A percentile compares a stretch with the other conserved stretches of the same genome.
Evolutionary conservation across 2,113 vertebrate species (phyloP).

Genomic region (Urocolius indicus): DNA sequence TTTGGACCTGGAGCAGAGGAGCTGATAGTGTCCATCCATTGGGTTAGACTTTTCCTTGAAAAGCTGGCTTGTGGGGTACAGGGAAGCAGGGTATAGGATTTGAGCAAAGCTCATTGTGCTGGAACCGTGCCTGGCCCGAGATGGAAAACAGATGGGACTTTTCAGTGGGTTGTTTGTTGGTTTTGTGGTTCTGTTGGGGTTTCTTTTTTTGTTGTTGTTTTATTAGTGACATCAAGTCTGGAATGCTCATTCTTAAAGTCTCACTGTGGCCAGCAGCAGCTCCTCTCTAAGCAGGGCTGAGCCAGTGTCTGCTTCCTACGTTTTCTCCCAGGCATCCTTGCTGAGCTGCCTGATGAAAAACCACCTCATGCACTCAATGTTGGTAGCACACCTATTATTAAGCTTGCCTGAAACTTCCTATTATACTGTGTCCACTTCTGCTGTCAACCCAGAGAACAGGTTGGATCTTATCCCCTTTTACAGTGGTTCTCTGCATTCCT

Average conservation of each 20-base stretch:
- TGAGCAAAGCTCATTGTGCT: conserved; percentile 14
- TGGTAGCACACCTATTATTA: neutral
- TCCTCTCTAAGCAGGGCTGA: neutral
- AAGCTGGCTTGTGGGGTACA: conserved; percentile 2
- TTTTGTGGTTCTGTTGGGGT: neutral
- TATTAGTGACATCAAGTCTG: conserved; percentile 19
- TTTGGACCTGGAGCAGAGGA: conserved; percentile 12
- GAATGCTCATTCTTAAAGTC: neutral
- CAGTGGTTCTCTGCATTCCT: neutral
- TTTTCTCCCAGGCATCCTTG: neutral
- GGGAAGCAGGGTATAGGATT: neutral
- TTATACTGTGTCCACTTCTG: neutral
- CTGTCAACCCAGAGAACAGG: neutral
- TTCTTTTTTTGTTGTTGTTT: neutral
- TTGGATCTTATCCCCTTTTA: neutral
- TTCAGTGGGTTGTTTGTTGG: conserved; percentile 29
- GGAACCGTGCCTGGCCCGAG: neutral
- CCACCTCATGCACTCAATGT: neutral
- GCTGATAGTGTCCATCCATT: neutral
- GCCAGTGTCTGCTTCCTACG: neutral
- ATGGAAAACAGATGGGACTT: conserved; percentile 35
- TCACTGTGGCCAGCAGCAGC: neutral
- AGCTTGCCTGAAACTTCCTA: neutral
- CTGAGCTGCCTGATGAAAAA: neutral
- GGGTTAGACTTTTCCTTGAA: neutral